These are phyloP conservation scores for Leptosomus discolor DNA, from an alignment of 2,113 vertebrate genomes.

Conservation along the genomic window DNA sequence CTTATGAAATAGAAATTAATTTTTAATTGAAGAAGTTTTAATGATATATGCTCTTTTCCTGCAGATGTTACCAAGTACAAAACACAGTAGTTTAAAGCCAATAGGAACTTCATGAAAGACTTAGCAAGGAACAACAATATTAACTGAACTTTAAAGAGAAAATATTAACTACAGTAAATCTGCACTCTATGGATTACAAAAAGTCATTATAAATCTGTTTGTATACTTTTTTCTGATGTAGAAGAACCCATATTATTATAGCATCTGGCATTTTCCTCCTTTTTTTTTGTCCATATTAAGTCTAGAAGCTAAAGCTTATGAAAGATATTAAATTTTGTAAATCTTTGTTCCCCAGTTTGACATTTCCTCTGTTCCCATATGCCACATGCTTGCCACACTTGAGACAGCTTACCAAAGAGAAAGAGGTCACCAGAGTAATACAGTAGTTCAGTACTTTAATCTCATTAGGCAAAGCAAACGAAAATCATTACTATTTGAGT, in stretches of 20 bases:
- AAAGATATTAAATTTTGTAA: constrained; percentile 46
- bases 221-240: neutral
- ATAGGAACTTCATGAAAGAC: neutral
- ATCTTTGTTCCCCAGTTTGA: constrained; percentile 25
- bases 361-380: constrained; percentile 15
- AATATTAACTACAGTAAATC: constrained; percentile 31
- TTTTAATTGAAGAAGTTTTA: neutral
- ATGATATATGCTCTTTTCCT: neutral
- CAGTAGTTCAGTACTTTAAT: constrained; percentile 26
- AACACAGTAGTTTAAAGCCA: neutral
- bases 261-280: neutral
- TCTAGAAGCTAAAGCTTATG: constrained; percentile 8
- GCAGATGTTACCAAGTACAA: neutral
- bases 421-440: constrained; percentile 27
- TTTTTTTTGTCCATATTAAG: neutral
- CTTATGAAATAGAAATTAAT: neutral
- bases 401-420: constrained; percentile 7
- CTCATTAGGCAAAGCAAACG: constrained; percentile 34
- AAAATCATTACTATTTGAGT: constrained; percentile 23
- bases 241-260: neutral
- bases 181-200: constrained; percentile 3
- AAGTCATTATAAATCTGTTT: constrained; percentile 45
- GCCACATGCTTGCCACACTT: constrained; percentile 20
- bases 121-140: neutral
- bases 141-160: constrained; percentile 57